Percentiles rank a stretch among this genome's conserved stretches.
Evolutionary conservation across 1,140 invertebrate species (phyloP).

Genomic region (Sesamia nonagrioides): DNA sequence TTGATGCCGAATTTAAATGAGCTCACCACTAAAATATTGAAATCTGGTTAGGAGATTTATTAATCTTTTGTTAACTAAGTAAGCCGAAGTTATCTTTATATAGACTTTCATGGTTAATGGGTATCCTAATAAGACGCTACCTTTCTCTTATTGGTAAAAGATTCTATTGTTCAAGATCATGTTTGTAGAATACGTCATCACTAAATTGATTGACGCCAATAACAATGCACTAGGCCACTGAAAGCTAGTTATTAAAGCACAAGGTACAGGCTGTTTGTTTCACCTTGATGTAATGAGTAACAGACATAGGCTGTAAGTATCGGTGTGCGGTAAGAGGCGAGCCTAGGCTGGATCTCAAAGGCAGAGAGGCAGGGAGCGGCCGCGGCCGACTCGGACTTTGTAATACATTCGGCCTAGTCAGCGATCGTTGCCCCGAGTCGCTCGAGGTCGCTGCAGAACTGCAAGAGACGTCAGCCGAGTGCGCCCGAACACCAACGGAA

Average conservation of each 20-base stretch:
- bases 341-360: slow-evolving; percentile 82
- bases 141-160: slow-evolving; percentile 16
- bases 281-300: slow-evolving; percentile 82
- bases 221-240: slow-evolving; percentile 46
- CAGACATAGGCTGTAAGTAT: slow-evolving; percentile 74
- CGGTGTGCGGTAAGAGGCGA: slow-evolving; percentile 79
- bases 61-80: neutral
- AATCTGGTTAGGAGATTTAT: neutral
- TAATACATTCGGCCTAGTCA: slow-evolving; percentile 87
- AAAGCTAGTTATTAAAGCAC: slow-evolving; percentile 54
- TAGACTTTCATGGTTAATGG: slow-evolving; percentile 17
- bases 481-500: slow-evolving; percentile 60
- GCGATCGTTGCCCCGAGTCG: slow-evolving; percentile 81
- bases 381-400: slow-evolving; percentile 82
- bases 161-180: neutral
- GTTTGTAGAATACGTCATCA: slow-evolving; percentile 3
- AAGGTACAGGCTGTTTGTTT: slow-evolving; percentile 68
- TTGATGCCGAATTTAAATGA: neutral
- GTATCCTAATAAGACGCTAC: neutral
- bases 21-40: neutral
- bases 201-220: slow-evolving; percentile 1
- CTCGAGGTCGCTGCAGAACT: slow-evolving; percentile 76
- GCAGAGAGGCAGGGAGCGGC: slow-evolving; percentile 82
- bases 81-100: neutral
- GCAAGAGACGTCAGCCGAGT: slow-evolving; percentile 65